Percentiles rank a stretch among this genome's conserved stretches.
These are phyloP conservation scores for Myopa testacea DNA, from an alignment of 2,888 invertebrate genomes.

Conservation along the genomic window DNA sequence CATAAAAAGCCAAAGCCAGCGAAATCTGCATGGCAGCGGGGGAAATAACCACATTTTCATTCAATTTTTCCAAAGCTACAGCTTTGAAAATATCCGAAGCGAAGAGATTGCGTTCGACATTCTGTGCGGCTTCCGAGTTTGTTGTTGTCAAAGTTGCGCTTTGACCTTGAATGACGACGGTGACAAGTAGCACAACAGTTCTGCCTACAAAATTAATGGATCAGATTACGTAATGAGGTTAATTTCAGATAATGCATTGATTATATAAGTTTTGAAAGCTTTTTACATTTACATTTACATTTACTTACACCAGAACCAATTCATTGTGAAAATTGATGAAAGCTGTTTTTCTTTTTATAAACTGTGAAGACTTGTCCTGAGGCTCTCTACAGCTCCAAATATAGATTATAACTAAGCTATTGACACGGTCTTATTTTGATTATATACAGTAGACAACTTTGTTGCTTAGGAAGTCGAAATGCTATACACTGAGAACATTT, in stretches of 20 bases:
- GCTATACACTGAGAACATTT: too few relatives aligned
- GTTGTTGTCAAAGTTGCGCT: constrained; percentile 42
- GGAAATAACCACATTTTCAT: constrained; percentile 78
- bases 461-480: too few relatives aligned
- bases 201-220: constrained; percentile 23
- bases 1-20: constrained; percentile 79
- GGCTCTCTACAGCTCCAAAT: constrained; percentile 13
- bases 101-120: constrained; percentile 57
- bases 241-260: neutral
- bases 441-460: constrained; percentile 11
- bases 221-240: neutral
- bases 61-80: constrained; percentile 71
- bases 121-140: constrained; percentile 39
- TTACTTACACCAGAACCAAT: constrained; percentile 50
- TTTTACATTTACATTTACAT: neutral
- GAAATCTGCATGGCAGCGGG: constrained; percentile 81
- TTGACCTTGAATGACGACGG: neutral
- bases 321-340: constrained; percentile 41
- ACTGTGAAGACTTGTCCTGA: neutral
- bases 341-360: neutral
- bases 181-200: constrained; percentile 30
- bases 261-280: neutral
- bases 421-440: neutral
- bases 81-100: constrained; percentile 65
- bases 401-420: constrained; percentile 33